Evolutionary conservation across 2,888 invertebrate species (phyloP), one percentile per base, ranked within the genome.

Genomic region (Philopedon plagiatum): DNA sequence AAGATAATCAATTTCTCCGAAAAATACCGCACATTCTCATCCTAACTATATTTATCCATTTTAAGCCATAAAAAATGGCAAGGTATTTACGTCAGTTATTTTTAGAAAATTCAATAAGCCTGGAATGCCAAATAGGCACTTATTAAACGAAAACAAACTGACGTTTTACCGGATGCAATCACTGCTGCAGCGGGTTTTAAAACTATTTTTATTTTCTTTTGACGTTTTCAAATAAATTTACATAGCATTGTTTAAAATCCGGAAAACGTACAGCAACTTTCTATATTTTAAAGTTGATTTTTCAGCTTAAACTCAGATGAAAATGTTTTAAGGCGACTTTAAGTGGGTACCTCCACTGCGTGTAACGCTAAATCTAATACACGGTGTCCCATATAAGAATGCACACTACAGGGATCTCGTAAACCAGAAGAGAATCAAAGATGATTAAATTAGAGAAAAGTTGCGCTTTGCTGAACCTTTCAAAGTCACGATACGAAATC

Each of bases 121-220:
- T 44, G 69, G 69, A 70, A 70, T 70, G 63, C 63, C 62, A 70
- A 63, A 70, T 63, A 63, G 63, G 56, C 58, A 70, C 69, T 70
- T 70, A 70, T 63, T 70, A 70, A 70, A 70, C 46, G 69, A 70
- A 70, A 70, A 70, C 69, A 70, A 62, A 63, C 69, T 63, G 63
- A 70, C 69, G 49, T 57, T 67, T 63, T 61, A 63, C 69, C 63
- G 69, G 69, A 70, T 70, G 69, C 69, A 69, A 69, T 69, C 68
- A 69, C 32, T 23, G 58, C 41, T 46, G 26, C 29, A 37, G 26
- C 41, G 13, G 41, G 54, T 15, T 64, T 39, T 18, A 39, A 56
- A 64, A 39, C 64, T 64, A 64, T 64, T 64, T 64, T 56, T 64
- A 34, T 56, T 64, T 56, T 39, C 29, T 51, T 51, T 51, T 26